Evolutionary conservation across 2,888 invertebrate genomes (phyloP), one percentile per base, ranked within the genome.

Genomic region (Microchrysa polita): DNA sequence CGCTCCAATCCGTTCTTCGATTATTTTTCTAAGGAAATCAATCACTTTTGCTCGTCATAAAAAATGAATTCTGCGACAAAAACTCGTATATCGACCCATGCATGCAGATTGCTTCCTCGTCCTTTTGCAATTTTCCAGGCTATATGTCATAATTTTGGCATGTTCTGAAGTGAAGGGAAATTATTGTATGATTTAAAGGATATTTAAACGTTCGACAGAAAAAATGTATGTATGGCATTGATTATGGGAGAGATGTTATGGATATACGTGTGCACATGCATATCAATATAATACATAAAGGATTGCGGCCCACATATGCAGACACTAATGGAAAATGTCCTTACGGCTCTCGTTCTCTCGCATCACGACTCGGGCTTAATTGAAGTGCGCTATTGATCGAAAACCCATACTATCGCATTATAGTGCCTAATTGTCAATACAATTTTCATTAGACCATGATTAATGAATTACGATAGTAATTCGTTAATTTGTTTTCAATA

Each of bases 131-230:
- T 34, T 34, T 34, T 34, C 4, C 7, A 22, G 16, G 65, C 65
- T 22, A 65, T 65, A 44, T 65, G 65, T 65, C 65, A 34, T 65
- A 44, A 44, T 65, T 48, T n/a, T 44, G 44, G 65, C 44, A 5
- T 16, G 22, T 22, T 48, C 23, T 20, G 48, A 48, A 44, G 65
- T 44, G 44, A 18, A 65, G 44, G 42, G 44, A 48, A 65, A 65
- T 65, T 65, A 65, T 44, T 48, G 44, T 65, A 65, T 48, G 65
- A 65, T 65, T 65, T 65, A 65, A 65, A 65, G 65, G 48, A 44
- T 48, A 48, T 65, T 65, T 20, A 48, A 22, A 18, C 48, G 48
- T 5, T 27, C 27, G 20, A 20, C n/a, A 20, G 22, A 14, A 10
- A 20, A 65, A 18, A 61, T 34, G 7, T 23, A 48, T 65, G 65